Percentiles rank a stretch among this genome's conserved stretches.
phyloP scores from a whole-genome alignment of 2,888 invertebrate species.

The Unio pictorum region DNA sequence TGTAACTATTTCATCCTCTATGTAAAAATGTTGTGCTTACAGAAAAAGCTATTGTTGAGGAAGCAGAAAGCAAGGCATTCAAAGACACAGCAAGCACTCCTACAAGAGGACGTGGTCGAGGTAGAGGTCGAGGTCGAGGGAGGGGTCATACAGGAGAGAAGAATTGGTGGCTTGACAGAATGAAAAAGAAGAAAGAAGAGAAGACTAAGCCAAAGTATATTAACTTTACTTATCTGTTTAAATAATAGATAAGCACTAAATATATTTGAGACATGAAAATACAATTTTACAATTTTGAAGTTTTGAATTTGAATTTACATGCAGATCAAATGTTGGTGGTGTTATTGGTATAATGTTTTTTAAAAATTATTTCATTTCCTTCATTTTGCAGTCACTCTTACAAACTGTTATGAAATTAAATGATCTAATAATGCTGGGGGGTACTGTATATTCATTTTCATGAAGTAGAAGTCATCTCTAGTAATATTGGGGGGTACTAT shows the following conservation, averaged over 20 bases:
- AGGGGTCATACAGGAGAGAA: slow-evolving; percentile 26
- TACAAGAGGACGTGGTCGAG: slow-evolving; percentile 22
- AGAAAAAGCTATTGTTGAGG: slow-evolving; percentile 36
- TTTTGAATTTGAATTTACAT: too few relatives aligned
- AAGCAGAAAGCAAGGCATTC: slow-evolving; percentile 35
- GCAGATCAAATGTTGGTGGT: too few relatives aligned
- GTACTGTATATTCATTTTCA: too few relatives aligned
- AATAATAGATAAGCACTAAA: not conserved
- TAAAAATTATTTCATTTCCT: too few relatives aligned
- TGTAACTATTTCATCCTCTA: not conserved
- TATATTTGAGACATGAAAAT: too few relatives aligned
- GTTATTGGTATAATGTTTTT: too few relatives aligned
- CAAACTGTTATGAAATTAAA: too few relatives aligned
- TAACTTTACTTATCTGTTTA: not conserved
- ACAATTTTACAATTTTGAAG: too few relatives aligned
- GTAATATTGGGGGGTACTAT: too few relatives aligned
- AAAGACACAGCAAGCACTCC: not conserved
- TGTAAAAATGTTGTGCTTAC: slow-evolving; percentile 4
- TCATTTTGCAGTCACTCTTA: too few relatives aligned
- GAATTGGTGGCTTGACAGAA: slow-evolving; percentile 53
- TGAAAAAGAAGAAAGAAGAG: slow-evolving; percentile 36
- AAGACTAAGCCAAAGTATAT: slow-evolving; percentile 33
- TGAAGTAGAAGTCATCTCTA: too few relatives aligned
- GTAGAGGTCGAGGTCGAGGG: slow-evolving; percentile 28
- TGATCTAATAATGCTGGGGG: too few relatives aligned